Conservation (phyloP, 2,888 invertebrate species). For the Ptilodon capucinus region DNA sequence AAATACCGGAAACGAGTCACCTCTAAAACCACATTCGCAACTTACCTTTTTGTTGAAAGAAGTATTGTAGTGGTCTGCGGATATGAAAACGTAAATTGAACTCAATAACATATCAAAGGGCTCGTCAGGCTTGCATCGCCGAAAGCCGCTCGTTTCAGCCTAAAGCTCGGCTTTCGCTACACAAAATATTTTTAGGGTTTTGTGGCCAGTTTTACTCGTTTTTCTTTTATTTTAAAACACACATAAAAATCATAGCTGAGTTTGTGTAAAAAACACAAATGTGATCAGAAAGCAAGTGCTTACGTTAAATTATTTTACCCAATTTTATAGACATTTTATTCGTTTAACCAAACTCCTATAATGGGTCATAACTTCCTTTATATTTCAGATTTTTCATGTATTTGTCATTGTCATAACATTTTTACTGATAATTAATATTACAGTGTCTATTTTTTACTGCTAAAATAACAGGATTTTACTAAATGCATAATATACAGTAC, state of each 20-base stretch:
- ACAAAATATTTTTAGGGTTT: slow-evolving; percentile 44
- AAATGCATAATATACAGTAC: too few relatives aligned
- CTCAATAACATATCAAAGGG: slow-evolving; percentile 69
- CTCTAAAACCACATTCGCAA: neutral
- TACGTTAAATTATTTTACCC: too few relatives aligned
- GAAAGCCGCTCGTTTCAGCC: slow-evolving; percentile 47
- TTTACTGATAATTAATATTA: too few relatives aligned
- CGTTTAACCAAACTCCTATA: too few relatives aligned
- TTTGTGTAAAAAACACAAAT: neutral
- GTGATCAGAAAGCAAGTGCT: too few relatives aligned
- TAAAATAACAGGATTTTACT: too few relatives aligned
- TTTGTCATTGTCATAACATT: too few relatives aligned
- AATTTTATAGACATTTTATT: too few relatives aligned
- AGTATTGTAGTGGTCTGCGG: slow-evolving; percentile 33
- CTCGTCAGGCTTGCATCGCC: slow-evolving; percentile 45
- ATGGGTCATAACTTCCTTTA: too few relatives aligned
- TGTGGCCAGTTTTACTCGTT: slow-evolving; percentile 17
- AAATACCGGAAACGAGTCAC: too few relatives aligned
- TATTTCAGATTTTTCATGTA: too few relatives aligned
- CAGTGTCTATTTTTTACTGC: too few relatives aligned
- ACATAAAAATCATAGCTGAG: neutral
- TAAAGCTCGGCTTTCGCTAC: slow-evolving; percentile 45
- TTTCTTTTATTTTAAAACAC: slow-evolving; percentile 17
- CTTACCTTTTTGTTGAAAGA: slow-evolving; percentile 15
- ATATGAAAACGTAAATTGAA: slow-evolving; percentile 66